phyloP scores from a whole-genome alignment of 2,797 vertebrate species.

The Columba guinea region DNA sequence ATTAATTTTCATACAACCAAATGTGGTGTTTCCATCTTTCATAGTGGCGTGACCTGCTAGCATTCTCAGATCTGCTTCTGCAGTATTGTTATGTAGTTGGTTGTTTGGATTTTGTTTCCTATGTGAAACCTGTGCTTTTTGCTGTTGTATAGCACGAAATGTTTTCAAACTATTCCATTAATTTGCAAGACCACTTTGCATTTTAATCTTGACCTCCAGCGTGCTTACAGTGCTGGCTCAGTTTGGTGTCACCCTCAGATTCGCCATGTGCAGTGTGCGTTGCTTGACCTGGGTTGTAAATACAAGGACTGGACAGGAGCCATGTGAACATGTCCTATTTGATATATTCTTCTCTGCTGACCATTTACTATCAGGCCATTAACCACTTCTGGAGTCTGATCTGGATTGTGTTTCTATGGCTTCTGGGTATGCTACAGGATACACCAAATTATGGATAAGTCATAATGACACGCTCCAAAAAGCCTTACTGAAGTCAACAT shows the following conservation, averaged over 20 bases:
- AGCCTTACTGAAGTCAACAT: neutral
- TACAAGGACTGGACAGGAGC: neutral
- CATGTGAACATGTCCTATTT: neutral
- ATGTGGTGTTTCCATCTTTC: neutral
- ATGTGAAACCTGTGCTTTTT: neutral
- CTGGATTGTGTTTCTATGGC: neutral
- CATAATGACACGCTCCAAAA: neutral
- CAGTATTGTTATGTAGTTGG: neutral
- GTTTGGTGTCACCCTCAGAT: neutral
- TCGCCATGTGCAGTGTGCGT: no score
- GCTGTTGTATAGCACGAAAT: accelerated
- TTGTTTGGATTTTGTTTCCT: neutral
- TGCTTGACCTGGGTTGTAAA: neutral
- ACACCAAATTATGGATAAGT: neutral
- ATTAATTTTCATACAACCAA: neutral
- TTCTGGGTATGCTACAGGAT: neutral
- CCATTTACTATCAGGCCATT: neutral
- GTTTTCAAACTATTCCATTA: neutral
- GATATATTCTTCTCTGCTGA: neutral
- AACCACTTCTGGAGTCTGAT: neutral
- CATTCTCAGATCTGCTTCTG: neutral
- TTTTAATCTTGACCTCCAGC: neutral
- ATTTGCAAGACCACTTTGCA: neutral
- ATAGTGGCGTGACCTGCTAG: neutral
- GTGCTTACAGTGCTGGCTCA: neutral